These are phyloP conservation scores for Eristalis intricaria DNA, from an alignment of 2,888 invertebrate species.

Conservation along the genomic window DNA sequence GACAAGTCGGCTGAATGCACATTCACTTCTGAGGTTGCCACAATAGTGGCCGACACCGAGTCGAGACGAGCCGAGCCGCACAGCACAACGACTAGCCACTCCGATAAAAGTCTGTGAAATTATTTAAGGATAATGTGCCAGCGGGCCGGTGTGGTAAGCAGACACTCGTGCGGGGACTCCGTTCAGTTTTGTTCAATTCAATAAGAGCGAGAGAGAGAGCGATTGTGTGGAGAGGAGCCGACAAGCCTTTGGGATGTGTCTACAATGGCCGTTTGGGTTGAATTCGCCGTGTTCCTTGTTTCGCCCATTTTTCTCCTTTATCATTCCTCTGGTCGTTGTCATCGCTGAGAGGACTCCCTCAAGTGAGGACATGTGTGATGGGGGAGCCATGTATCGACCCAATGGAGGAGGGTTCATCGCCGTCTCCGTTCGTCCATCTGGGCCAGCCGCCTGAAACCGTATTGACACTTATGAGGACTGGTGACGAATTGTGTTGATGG, in stretches of 20 bases:
- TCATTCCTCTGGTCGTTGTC: conserved; percentile 12
- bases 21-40: conserved; percentile 22
- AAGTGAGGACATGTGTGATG: conserved; percentile 43
- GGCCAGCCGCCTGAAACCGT: conserved; percentile 35
- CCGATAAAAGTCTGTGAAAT: conserved; percentile 53
- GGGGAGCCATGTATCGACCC: conserved; percentile 14
- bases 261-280: conserved; percentile 19
- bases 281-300: conserved; percentile 9
- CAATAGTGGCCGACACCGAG: background rate
- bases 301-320: conserved; percentile 18
- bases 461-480: conserved; percentile 60
- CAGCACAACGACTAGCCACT: conserved; percentile 8
- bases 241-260: conserved; percentile 1
- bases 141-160: conserved; percentile 7
- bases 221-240: background rate
- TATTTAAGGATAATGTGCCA: conserved; percentile 60
- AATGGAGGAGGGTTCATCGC: background rate
- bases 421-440: background rate
- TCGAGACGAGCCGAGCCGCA: background rate
- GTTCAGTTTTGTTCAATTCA: conserved; percentile 60
- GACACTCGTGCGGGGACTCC: background rate
- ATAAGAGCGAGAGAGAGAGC: conserved; percentile 50
- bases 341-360: conserved; percentile 11
- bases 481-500: conserved; percentile 66
- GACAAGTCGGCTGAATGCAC: conserved; percentile 47